Evolutionary conservation across 2,888 invertebrate species (phyloP).

Genomic region (Unio delphinus): DNA sequence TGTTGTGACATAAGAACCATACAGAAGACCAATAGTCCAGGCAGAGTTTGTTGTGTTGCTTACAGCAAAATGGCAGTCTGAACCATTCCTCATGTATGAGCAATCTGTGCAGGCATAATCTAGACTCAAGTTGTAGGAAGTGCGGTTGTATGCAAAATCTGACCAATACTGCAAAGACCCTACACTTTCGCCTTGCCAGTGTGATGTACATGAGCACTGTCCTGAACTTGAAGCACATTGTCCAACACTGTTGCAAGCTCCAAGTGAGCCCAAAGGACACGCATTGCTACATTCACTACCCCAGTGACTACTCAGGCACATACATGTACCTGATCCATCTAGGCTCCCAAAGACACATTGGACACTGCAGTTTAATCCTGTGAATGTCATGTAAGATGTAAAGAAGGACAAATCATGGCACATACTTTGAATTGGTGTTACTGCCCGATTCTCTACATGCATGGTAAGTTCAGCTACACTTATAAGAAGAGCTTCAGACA

Average conservation of each 20-base stretch:
- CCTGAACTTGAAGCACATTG: slow-evolving; percentile 29
- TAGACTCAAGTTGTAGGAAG: slow-evolving; percentile 3
- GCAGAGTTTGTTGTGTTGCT: slow-evolving; percentile 7
- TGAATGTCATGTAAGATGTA: slow-evolving; percentile 21
- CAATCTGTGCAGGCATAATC: slow-evolving; percentile 42
- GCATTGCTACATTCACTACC: slow-evolving; percentile 38
- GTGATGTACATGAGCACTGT: slow-evolving; percentile 39
- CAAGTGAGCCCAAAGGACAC: slow-evolving; percentile 37
- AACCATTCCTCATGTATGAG: slow-evolving; percentile 45
- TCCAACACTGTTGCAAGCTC: slow-evolving; percentile 43
- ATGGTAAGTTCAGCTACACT: slow-evolving; percentile 22
- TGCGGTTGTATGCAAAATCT: slow-evolving; percentile 3
- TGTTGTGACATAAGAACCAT: slow-evolving; percentile 40
- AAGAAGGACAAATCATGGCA: slow-evolving; percentile 18
- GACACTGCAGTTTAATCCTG: slow-evolving; percentile 25
- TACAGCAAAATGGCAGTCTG: slow-evolving; percentile 43
- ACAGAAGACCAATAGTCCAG: slow-evolving; percentile 26
- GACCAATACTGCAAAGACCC: slow-evolving; percentile 37
- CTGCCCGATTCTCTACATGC: slow-evolving; percentile 15
- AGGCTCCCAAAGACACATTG: slow-evolving; percentile 41
- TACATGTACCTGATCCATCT: slow-evolving; percentile 20
- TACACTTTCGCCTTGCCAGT: slow-evolving; percentile 27
- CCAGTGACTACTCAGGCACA: slow-evolving; percentile 41
- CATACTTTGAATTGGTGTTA: slow-evolving; percentile 17
- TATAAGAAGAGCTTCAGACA: slow-evolving; percentile 28